A percentile compares a stretch with the other conserved stretches of the same genome.
These are phyloP conservation scores for Apocrypta bakeri DNA, from an alignment of 1,140 invertebrate genomes.

Conservation along the genomic window DNA sequence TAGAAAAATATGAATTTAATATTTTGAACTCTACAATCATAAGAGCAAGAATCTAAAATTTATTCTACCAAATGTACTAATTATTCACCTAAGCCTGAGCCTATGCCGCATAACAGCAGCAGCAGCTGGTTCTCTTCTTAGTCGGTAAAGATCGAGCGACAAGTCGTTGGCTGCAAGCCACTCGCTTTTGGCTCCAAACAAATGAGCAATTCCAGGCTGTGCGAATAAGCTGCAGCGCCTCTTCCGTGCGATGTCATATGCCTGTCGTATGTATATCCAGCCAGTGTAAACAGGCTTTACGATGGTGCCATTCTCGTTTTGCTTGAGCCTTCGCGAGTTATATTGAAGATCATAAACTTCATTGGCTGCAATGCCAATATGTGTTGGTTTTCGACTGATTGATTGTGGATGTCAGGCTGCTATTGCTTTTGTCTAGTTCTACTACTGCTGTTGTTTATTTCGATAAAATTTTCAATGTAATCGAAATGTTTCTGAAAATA, in stretches of 20 bases:
- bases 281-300: background rate
- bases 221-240: background rate
- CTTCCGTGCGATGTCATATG: background rate
- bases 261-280: background rate
- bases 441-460: too few species aligned
- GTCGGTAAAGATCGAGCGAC: background rate
- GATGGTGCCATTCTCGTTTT: constrained; percentile 15
- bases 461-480: too few species aligned
- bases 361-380: background rate
- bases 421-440: background rate
- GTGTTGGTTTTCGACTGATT: background rate
- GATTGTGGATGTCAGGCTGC: background rate
- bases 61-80: too few species aligned
- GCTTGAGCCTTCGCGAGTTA: background rate
- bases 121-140: background rate
- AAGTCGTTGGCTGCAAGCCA: too few species aligned
- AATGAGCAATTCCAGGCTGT: background rate
- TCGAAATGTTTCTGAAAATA: too few species aligned
- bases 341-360: background rate
- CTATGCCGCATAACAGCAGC: too few species aligned
- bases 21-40: too few species aligned
- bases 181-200: background rate
- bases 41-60: too few species aligned
- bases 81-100: too few species aligned
- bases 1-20: too few species aligned